Conservation (phyloP, 1,140 invertebrate genomes). For the Diorhabda carinulata region DNA sequence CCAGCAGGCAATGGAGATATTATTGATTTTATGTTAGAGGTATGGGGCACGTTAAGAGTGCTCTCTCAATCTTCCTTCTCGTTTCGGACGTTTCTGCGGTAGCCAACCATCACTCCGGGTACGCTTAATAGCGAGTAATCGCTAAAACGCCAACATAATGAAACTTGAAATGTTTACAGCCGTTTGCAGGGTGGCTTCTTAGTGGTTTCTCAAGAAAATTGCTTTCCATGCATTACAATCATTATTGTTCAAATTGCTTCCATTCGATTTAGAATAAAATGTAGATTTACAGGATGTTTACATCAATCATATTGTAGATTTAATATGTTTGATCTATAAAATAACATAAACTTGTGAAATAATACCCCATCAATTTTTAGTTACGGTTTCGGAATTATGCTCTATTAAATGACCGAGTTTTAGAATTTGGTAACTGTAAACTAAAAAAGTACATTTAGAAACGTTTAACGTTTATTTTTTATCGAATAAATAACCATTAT, state of each 20-base stretch:
- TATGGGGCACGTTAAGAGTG: not conserved
- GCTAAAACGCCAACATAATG: not conserved
- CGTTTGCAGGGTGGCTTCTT: not conserved
- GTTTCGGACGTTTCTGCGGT: not conserved
- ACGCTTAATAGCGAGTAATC: not conserved
- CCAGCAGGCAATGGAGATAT: not conserved
- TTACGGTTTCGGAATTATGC: too few species aligned
- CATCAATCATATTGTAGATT: too few species aligned
- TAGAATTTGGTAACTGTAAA: too few species aligned
- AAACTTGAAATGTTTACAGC: conserved; percentile 2
- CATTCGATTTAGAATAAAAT: too few species aligned
- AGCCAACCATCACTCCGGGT: not conserved
- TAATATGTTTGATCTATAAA: too few species aligned
- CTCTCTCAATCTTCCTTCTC: not conserved
- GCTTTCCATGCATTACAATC: not conserved
- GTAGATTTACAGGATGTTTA: too few species aligned
- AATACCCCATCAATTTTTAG: too few species aligned
- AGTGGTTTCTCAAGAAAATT: not conserved
- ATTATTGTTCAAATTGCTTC: not conserved
- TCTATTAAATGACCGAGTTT: too few species aligned
- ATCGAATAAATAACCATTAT: too few species aligned
- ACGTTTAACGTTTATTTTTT: too few species aligned
- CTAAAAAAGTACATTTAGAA: too few species aligned
- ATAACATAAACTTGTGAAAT: too few species aligned
- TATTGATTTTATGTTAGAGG: not conserved